These are phyloP conservation scores for Ochropleura leucogaster DNA, from an alignment of 2,888 invertebrate species.

Conservation along the genomic window DNA sequence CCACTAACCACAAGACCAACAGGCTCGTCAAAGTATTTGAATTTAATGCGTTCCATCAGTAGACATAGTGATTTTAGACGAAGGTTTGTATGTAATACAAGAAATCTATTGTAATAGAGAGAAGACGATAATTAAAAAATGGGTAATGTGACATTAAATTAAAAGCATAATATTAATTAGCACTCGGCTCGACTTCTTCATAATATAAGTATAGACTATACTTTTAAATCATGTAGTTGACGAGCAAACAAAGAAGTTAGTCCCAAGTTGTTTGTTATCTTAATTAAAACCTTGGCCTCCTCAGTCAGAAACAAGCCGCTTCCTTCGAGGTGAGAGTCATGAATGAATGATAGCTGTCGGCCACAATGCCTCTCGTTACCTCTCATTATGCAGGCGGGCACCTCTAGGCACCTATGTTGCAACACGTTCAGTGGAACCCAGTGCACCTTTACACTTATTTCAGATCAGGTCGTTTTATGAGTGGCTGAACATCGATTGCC, in stretches of 20 bases:
- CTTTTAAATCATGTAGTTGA: too few relatives aligned
- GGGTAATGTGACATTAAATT: too few relatives aligned
- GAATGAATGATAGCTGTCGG: conserved; percentile 44
- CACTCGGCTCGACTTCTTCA: too few relatives aligned
- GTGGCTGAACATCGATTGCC: not conserved
- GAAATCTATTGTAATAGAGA: too few relatives aligned
- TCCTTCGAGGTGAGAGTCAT: conserved; percentile 12
- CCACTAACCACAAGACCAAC: too few relatives aligned
- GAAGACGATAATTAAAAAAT: too few relatives aligned
- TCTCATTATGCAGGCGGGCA: conserved; percentile 68
- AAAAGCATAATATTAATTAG: too few relatives aligned
- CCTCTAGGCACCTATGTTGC: conserved; percentile 52
- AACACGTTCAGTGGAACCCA: conserved; percentile 1
- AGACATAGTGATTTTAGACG: too few relatives aligned
- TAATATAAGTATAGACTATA: too few relatives aligned
- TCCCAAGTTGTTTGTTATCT: not conserved
- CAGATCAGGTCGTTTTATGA: not conserved
- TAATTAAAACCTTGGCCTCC: not conserved
- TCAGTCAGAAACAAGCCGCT: not conserved
- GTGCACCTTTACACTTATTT: conserved; percentile 27
- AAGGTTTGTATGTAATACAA: too few relatives aligned
- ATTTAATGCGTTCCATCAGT: too few relatives aligned
- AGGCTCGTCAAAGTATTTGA: too few relatives aligned
- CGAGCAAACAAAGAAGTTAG: not conserved
- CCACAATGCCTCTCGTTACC: conserved; percentile 72